These are phyloP conservation scores for Macrochelys suwanniensis DNA, from an alignment of 2,797 vertebrate species.

Conservation along the genomic window DNA sequence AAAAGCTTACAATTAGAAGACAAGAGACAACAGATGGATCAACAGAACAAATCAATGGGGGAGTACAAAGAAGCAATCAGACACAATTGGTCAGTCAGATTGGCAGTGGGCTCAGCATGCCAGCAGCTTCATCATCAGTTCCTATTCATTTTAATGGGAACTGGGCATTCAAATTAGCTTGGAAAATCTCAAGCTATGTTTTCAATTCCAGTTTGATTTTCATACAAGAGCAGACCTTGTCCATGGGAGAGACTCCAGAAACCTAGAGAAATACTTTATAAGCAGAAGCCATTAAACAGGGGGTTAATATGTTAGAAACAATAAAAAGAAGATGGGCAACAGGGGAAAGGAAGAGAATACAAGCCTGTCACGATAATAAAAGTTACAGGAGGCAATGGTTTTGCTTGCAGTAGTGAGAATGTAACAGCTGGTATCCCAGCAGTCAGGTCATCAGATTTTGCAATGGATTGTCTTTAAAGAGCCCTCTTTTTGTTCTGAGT, in stretches of 20 bases:
- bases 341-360: rapidly evolving
- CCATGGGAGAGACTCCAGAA: neutral
- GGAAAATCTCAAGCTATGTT: neutral
- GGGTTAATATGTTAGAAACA: neutral
- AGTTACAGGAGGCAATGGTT: rapidly evolving
- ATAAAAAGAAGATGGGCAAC: neutral
- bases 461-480: neutral
- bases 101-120: neutral
- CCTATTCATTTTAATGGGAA: neutral
- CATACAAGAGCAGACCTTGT: rapidly evolving
- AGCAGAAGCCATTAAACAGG: neutral
- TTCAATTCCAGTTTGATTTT: neutral
- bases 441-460: slow-evolving; percentile 11
- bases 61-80: neutral
- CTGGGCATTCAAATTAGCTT: neutral
- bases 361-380: rapidly evolving
- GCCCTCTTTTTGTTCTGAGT: neutral
- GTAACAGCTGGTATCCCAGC: slow-evolving; percentile 79
- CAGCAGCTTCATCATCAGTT: neutral
- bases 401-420: slow-evolving; percentile 79
- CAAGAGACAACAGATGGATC: neutral
- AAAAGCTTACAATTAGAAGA: neutral
- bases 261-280: neutral
- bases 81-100: neutral
- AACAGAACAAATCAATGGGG: neutral